Evolutionary conservation across 2,797 vertebrate species (phyloP), one percentile per base, ranked within the genome.

Genomic region (Smutsia temminckii): DNA sequence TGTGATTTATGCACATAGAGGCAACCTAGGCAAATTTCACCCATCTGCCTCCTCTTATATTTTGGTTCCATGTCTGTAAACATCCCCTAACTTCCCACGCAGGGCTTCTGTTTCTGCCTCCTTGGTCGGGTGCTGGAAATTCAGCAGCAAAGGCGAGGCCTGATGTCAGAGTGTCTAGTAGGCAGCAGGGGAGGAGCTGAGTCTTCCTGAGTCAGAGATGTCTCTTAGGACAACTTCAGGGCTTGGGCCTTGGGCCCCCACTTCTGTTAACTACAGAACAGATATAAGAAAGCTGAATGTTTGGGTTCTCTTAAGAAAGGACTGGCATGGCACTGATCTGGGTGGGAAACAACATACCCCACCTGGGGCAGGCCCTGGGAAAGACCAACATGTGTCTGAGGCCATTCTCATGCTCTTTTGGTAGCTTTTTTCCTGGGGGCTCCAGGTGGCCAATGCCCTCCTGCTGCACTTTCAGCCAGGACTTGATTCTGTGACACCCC

Each of bases 11-110:
- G 91, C 69, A 66, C 51, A 85, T 17, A 11, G 93, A 55, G 89
- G 32, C 90, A 89, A 98, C 21, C 46, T 86, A 94, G 64, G 12
- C 21, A 94, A 90, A 71, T 95, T 89, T 63, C 42, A 11, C 64
- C 78, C 95, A 97, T 84, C 89, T 97, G 97, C 93, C 77, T 92
- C 93, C 91, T 94, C 57, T 69, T 71, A 29, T 9, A 72, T 83
- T 81, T 63, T 64, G 80, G 51, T 88, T 96, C 66, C 42, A 16
- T 68, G 25, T 16, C 93, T 96, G 57, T 96, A 96, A 95, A 96
- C 84, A 92, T 93, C 55, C 51, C 78, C 63, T 42, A 83, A 88
- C 71, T 72, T 95, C 71, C 85, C 40, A 92, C 46, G 18, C 51
- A 72, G 72, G 61, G 49, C 91, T 25, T n/a, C n/a, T 40, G 91